Base-by-base conservation (phyloP, 2,888 invertebrate species). In the Patella depressa region DNA sequence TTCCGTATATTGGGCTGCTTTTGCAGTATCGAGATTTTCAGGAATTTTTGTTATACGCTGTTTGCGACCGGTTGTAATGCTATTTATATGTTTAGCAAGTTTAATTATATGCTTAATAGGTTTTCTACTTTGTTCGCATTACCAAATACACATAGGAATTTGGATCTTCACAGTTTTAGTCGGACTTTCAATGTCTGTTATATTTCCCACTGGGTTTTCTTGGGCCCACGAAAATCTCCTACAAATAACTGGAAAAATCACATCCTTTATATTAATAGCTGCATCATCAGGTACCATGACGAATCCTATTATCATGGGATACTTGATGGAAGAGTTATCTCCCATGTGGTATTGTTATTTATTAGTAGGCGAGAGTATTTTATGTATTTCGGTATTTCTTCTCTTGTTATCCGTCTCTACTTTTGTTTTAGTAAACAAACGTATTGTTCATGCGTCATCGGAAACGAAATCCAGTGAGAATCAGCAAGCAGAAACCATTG, bases 1-100 rank as follows among this genome's bases (percentile, higher is more conserved):
- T 0, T 89, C 91, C 11, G 85, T 89, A 1, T 92, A 90, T 81
- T 92, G 92, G 92, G 91, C 89, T 0, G 85, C 89, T 4, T 92
- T 92, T 84, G 90, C 92, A 4, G 82, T 86, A 3, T 89, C 87
- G 3, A 86, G 92, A 19, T 88, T 90, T 73, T 79, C 88, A 2
- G 89, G 90, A 71, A 90, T 92, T 24, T 87, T 90, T 74, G 81
- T 90, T 29, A 88, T 91, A 0, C 86, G 86, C 15, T 88, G 87
- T 71, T 78, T 91, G 15, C 86, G 83, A 69, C 89, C 91, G 3
- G 84, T 87, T 2, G 84, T 82, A 45, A 89, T 92, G 88, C 79
- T 82, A 14, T 45, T 71, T 19, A 71, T 81, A 14, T 75, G 77
- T 65, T 76, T 72, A 57, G 3, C 65, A 5, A n/a, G 53, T 11